A percentile compares a stretch with the other conserved stretches of the same genome.
phyloP scores from a whole-genome alignment of 2,888 invertebrate genomes.

The Pardosa pseudoannulata region DNA sequence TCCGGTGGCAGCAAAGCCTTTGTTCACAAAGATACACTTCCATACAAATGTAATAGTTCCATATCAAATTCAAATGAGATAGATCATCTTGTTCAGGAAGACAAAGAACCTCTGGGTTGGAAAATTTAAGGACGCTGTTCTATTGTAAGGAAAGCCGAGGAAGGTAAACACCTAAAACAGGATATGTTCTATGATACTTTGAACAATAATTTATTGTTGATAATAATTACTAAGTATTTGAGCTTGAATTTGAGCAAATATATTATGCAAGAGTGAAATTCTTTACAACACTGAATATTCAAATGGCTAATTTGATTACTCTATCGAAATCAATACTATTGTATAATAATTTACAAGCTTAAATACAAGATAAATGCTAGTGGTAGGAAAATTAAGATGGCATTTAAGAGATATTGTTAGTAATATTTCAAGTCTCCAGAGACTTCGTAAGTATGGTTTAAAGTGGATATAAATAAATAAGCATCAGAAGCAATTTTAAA shows the following conservation, averaged over 20 bases:
- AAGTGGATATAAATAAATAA: no score
- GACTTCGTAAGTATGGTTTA: no score
- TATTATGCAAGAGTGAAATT: no score
- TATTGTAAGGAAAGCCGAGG: not conserved
- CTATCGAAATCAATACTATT: no score
- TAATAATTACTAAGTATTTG: not conserved
- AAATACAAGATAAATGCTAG: no score
- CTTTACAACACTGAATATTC: no score
- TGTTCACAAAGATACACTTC: conserved; percentile 5
- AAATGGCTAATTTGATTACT: no score
- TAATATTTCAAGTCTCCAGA: no score
- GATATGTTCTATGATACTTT: not conserved
- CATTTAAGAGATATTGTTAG: no score
- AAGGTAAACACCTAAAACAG: not conserved
- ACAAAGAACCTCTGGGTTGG: not conserved
- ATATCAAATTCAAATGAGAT: conserved; percentile 17
- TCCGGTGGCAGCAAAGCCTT: not conserved
- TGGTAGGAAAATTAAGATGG: no score
- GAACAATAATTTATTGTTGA: not conserved
- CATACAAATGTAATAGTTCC: not conserved
- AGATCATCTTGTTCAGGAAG: not conserved
- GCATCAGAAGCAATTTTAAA: no score
- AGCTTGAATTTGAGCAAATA: not conserved
- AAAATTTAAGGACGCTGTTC: not conserved
- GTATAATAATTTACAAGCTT: no score